These are phyloP conservation scores for Rhynchophorus ferrugineus DNA, from an alignment of 1,140 invertebrate species.

Conservation along the genomic window DNA sequence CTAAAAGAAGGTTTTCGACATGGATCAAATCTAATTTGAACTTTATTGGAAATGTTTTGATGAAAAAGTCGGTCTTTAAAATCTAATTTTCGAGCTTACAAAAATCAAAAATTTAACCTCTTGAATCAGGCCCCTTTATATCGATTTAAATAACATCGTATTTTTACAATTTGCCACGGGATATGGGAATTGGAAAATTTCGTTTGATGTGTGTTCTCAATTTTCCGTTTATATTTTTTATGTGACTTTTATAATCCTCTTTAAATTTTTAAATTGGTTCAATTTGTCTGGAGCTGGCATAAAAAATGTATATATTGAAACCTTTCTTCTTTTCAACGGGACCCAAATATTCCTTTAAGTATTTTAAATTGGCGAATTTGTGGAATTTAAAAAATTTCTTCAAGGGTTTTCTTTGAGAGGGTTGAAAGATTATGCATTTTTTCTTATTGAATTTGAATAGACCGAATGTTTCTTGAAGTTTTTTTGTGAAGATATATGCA, in stretches of 20 bases:
- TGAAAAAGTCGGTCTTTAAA: neutral
- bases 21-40: neutral
- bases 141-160: conserved; percentile 4
- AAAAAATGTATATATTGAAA: neutral
- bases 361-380: neutral
- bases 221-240: neutral
- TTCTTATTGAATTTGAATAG: too few species aligned
- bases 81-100: conserved; percentile 2
- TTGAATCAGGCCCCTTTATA: neutral
- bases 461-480: too few species aligned
- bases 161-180: conserved; percentile 3
- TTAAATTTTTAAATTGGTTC: neutral
- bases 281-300: neutral
- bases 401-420: too few species aligned
- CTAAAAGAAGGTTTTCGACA: neutral
- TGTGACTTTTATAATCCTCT: neutral
- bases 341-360: too few species aligned
- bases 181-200: neutral
- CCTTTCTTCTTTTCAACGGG: neutral
- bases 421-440: too few species aligned
- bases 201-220: conserved; percentile 3
- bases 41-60: conserved; percentile 5
- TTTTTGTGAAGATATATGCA: too few species aligned
- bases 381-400: neutral
- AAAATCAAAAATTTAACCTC: conserved; percentile 5